A percentile compares a stretch with the other conserved stretches of the same genome.
Evolutionary conservation across 92 coral and sea anemone genomes (phyloP).

Genomic region (Epizoanthus rinbou): DNA sequence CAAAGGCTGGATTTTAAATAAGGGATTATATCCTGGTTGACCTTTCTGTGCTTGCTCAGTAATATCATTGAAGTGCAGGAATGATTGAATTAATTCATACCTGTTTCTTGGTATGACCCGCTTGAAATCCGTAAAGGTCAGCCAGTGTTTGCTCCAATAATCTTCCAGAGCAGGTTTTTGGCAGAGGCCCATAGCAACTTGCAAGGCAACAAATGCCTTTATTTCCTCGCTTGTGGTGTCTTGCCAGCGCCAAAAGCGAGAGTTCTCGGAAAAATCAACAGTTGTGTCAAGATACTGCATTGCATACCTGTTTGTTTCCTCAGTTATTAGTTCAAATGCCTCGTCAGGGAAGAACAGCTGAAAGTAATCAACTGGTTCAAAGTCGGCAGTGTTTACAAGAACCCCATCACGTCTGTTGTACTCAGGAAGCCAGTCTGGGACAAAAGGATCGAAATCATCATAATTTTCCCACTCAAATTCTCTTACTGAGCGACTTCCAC

Average conservation of each 20-base stretch:
- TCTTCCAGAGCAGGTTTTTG: conserved; percentile 49
- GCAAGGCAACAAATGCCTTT: conserved; percentile 61
- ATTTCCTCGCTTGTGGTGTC: conserved; percentile 44
- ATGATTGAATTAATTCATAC: conserved; percentile 50
- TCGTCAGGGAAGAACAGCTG: conserved; percentile 47
- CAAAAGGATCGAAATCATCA: conserved; percentile 43
- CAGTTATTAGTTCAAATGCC: conserved; percentile 49
- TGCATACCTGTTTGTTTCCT: conserved; percentile 56
- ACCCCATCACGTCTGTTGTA: conserved; percentile 50
- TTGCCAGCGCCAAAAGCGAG: conserved; percentile 44
- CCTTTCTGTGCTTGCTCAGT: conserved; percentile 46
- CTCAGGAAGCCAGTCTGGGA: conserved; percentile 45
- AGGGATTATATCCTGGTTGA: conserved; percentile 49
- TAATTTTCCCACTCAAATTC: conserved; percentile 44
- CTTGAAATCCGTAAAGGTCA: conserved; percentile 44
- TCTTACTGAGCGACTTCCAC: neutral
- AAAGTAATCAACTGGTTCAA: conserved; percentile 55
- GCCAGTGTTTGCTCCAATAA: conserved; percentile 62
- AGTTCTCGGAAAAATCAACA: conserved; percentile 45
- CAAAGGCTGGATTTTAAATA: conserved; percentile 60
- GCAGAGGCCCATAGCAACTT: conserved; percentile 65
- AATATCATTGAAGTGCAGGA: conserved; percentile 51
- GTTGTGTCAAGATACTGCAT: conserved; percentile 53
- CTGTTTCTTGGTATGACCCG: conserved; percentile 61
- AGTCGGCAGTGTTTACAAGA: conserved; percentile 53